These are phyloP conservation scores for Gasteruption jaculator DNA, from an alignment of 2,888 invertebrate species.

Conservation along the genomic window DNA sequence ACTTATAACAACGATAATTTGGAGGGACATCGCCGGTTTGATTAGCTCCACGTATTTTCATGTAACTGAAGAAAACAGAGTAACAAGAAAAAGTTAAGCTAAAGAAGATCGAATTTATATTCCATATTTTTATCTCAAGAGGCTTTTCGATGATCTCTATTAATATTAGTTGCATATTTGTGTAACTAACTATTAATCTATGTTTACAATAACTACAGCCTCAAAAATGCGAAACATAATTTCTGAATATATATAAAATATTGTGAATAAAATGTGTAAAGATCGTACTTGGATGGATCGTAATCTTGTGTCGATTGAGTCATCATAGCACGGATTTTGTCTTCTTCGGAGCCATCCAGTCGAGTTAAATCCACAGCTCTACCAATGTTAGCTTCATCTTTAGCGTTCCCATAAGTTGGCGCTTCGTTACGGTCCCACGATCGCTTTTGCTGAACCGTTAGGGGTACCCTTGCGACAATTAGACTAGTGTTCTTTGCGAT, in stretches of 20 bases:
- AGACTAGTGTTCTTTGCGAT: slow-evolving; percentile 98
- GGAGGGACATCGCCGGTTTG: slow-evolving; percentile 86
- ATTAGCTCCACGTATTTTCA: slow-evolving; percentile 81
- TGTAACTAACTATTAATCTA: too few species aligned
- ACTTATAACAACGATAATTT: slow-evolving; percentile 92
- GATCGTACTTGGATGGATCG: slow-evolving; percentile 94
- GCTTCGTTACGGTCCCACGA: slow-evolving; percentile 63
- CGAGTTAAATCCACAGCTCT: slow-evolving; percentile 79
- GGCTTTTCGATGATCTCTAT: too few species aligned
- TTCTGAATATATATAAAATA: too few species aligned
- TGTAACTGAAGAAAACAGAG: slow-evolving; percentile 73
- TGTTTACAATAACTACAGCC: too few species aligned
- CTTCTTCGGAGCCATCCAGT: slow-evolving; percentile 92
- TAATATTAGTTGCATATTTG: too few species aligned
- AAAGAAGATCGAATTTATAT: not conserved
- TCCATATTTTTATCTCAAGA: not conserved
- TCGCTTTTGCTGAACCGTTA: slow-evolving; percentile 74
- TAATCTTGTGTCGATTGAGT: slow-evolving; percentile 95
- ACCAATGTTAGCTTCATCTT: slow-evolving; percentile 47
- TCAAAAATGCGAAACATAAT: too few species aligned
- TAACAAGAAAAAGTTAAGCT: too few species aligned
- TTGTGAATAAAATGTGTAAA: slow-evolving; percentile 7
- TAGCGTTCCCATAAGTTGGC: slow-evolving; percentile 38
- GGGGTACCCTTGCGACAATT: slow-evolving; percentile 88
- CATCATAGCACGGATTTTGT: slow-evolving; percentile 98